Evolutionary conservation across 2,888 invertebrate genomes (phyloP).

Genomic region (Cryptocephalus moraei): DNA sequence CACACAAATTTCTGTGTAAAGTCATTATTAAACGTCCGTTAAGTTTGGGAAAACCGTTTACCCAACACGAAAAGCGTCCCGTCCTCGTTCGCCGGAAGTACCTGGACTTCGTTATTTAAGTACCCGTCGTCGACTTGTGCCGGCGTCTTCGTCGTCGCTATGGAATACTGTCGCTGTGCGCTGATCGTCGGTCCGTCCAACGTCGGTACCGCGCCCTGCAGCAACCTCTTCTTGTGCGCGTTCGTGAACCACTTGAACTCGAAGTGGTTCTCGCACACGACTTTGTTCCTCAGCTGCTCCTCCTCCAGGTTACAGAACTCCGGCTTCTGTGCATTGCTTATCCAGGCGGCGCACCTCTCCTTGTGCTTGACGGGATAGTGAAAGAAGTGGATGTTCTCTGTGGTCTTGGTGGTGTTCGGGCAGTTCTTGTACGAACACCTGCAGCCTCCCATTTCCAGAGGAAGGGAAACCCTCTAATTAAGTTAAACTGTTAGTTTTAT

Average conservation of each 20-base stretch:
- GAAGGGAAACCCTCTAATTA: neutral
- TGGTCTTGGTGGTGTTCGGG: slow-evolving; percentile 40
- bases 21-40: no score
- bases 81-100: slow-evolving; percentile 31
- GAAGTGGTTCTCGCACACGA: slow-evolving; percentile 51
- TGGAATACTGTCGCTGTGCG: slow-evolving; percentile 6
- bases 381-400: slow-evolving; percentile 44
- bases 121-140: slow-evolving; percentile 8
- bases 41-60: no score
- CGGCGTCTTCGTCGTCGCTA: neutral
- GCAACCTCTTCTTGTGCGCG: slow-evolving; percentile 45
- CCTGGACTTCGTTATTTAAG: slow-evolving; percentile 19
- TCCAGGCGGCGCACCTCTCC: slow-evolving; percentile 48
- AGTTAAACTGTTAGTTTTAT: no score
- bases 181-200: slow-evolving; percentile 28
- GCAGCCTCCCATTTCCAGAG: slow-evolving; percentile 47
- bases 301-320: slow-evolving; percentile 45
- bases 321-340: slow-evolving; percentile 43
- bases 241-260: slow-evolving; percentile 42
- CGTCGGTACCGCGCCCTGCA: slow-evolving; percentile 46
- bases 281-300: slow-evolving; percentile 49
- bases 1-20: no score
- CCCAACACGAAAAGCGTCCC: slow-evolving; percentile 29
- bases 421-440: slow-evolving; percentile 49
- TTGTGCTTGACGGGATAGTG: slow-evolving; percentile 52